These are phyloP conservation scores for Hesperia comma DNA, from an alignment of 2,888 invertebrate genomes.

Conservation along the genomic window DNA sequence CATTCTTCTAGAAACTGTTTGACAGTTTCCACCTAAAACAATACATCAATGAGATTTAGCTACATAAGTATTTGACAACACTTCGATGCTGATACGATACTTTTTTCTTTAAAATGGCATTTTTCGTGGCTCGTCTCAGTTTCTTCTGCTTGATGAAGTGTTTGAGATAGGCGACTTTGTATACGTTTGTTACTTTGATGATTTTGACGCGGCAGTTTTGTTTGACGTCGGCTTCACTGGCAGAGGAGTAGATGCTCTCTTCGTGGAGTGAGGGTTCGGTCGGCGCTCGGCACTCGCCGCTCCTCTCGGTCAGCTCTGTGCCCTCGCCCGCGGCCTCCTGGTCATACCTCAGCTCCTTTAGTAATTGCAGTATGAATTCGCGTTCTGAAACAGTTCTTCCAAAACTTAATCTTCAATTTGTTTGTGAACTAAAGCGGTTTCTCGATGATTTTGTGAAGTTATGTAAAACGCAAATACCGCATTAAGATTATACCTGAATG, in stretches of 20 bases:
- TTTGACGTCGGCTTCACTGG: slow-evolving; percentile 57
- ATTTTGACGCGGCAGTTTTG: slow-evolving; percentile 71
- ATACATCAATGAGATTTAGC: background rate
- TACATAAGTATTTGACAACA: background rate
- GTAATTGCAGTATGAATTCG: slow-evolving; percentile 60
- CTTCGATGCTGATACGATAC: slow-evolving; percentile 47
- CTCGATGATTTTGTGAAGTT: too few species aligned
- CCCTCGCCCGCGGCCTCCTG: slow-evolving; percentile 49
- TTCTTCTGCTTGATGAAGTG: slow-evolving; percentile 74
- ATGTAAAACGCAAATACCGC: too few species aligned
- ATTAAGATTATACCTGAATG: too few species aligned
- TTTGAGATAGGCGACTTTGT: slow-evolving; percentile 72
- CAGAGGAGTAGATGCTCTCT: slow-evolving; percentile 61
- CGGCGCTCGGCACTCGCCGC: slow-evolving; percentile 47
- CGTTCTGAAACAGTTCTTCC: slow-evolving; percentile 55
- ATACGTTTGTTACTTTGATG: slow-evolving; percentile 75
- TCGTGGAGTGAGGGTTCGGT: slow-evolving; percentile 41
- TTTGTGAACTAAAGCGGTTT: background rate
- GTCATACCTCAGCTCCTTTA: slow-evolving; percentile 63
- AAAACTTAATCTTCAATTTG: slow-evolving; percentile 7
- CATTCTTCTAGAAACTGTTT: slow-evolving; percentile 71
- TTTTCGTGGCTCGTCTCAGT: slow-evolving; percentile 63
- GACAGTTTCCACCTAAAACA: slow-evolving; percentile 67
- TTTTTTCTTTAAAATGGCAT: slow-evolving; percentile 69
- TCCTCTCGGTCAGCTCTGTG: slow-evolving; percentile 46